Conservation (phyloP, 2,797 vertebrate genomes). For the Lophius americanus region DNA sequence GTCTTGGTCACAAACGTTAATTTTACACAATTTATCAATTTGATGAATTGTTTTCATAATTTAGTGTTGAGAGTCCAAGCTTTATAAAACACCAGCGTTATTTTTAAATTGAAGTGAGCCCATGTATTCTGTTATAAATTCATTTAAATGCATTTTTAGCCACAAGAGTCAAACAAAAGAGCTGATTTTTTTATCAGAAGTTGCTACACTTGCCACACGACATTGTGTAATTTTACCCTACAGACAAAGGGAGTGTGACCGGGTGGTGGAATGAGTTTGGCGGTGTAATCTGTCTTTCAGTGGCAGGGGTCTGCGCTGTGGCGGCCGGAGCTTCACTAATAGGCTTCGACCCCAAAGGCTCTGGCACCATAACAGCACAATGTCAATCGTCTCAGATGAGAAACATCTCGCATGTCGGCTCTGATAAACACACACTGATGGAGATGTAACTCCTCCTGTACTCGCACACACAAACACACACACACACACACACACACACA, state of each 20-base stretch:
- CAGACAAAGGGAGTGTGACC: conserved; percentile 23
- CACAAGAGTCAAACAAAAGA: background rate
- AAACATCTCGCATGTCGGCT: conserved; percentile 52
- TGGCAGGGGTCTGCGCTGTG: conserved; percentile 57
- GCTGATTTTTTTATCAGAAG: no score
- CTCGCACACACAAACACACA: background rate
- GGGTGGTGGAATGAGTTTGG: conserved; percentile 39
- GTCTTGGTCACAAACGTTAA: no score
- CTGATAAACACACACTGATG: conserved; percentile 48
- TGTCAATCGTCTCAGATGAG: conserved; percentile 64
- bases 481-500: background rate
- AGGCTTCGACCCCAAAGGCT: conserved; percentile 52
- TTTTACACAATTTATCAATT: no score
- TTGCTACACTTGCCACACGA: background rate
- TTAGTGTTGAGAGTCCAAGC: no score
- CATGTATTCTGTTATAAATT: no score
- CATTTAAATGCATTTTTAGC: no score
- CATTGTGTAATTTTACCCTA: conserved; percentile 19
- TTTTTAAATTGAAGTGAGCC: no score
- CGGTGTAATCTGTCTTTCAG: conserved; percentile 72
- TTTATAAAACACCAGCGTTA: no score
- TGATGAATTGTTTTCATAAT: no score
- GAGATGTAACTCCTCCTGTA: conserved; percentile 27
- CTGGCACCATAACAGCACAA: conserved; percentile 44
- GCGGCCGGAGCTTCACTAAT: conserved; percentile 63